A percentile compares a stretch with the other conserved stretches of the same genome.
These are phyloP conservation scores for Micronycteris hirsuta DNA, from an alignment of 2,113 vertebrate genomes.

Conservation along the genomic window DNA sequence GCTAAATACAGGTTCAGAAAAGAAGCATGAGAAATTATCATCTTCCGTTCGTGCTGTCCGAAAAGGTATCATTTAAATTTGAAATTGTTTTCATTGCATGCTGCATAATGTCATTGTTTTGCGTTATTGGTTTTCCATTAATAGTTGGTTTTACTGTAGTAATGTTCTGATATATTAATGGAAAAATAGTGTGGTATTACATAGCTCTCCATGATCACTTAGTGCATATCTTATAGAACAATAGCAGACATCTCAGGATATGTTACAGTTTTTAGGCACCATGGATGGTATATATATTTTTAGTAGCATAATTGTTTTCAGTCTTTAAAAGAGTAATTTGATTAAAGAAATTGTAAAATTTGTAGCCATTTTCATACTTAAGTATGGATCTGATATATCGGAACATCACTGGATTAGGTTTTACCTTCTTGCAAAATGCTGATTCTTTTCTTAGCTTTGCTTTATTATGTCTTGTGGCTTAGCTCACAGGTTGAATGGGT, in stretches of 20 bases:
- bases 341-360: neutral
- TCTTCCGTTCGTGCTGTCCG: slow-evolving; percentile 98
- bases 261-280: slow-evolving; percentile 26
- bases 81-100: slow-evolving; percentile 87
- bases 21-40: slow-evolving; percentile 98
- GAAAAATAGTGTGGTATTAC: neutral
- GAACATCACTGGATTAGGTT: slow-evolving; percentile 81
- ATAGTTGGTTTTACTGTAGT: slow-evolving; percentile 72
- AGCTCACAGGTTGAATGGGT: slow-evolving; percentile 68
- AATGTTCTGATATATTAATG: slow-evolving; percentile 81
- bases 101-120: slow-evolving; percentile 79
- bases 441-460: slow-evolving; percentile 61
- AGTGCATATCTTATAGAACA: slow-evolving; percentile 39
- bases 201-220: slow-evolving; percentile 1
- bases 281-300: neutral
- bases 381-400: slow-evolving; percentile 55
- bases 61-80: slow-evolving; percentile 94
- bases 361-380: neutral
- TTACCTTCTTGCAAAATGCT: slow-evolving; percentile 58
- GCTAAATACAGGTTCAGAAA: slow-evolving; percentile 95
- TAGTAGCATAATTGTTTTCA: neutral
- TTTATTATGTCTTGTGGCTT: slow-evolving; percentile 68
- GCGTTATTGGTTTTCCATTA: slow-evolving; percentile 70
- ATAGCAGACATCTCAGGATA: neutral
- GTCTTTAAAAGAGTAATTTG: neutral